Evolutionary conservation across 2,113 vertebrate species (phyloP), one percentile per base, ranked within the genome.

Genomic region (Xyrauchen texanus): DNA sequence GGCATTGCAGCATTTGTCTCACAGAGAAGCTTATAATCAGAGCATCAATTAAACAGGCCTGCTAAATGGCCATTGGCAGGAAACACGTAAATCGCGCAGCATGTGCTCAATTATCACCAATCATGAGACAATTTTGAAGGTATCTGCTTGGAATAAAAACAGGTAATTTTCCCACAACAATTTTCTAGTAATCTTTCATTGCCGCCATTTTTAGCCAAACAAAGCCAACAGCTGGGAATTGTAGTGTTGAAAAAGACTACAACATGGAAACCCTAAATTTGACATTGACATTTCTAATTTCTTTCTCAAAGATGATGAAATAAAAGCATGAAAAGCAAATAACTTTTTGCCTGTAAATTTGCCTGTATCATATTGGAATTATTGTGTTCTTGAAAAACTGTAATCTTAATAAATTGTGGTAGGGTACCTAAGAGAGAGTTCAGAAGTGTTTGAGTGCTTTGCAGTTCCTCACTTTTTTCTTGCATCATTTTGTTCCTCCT

Each of bases 101-200:
- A 82, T 88, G 86, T 76, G 82, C 87, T 85, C 83, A 87, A 90
- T 91, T 92, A 87, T 83, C 78, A 73, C 86, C 83, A 90, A 90
- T 93, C 89, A 88, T 89, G 81, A 90, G 86, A 91, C 87, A 88
- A 90, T 92, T 90, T 85, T 77, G 79, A 83, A 89, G 87, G 84
- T 80, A 81, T 88, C 87, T 86, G 84, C 86, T 87, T 87, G 84
- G 87, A 89, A 86, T 62, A 78, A 66, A 68, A 90, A 89, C 88
- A 89, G 87, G 87, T 89, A 84, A 78, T 87, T 86, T 87, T 57
- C 78, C 77, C 68, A 51, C 7, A 12, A 44, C 78, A 53, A 71
- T 52, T 74, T 64, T 62, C 65, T 73, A 65, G 81, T 85, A 75
- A 74, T 46, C 76, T 82, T 60, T 81, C 79, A 85, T 83, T 62